Conservation (phyloP, 2,888 invertebrate genomes). For the Punctoribates punctum region DNA sequence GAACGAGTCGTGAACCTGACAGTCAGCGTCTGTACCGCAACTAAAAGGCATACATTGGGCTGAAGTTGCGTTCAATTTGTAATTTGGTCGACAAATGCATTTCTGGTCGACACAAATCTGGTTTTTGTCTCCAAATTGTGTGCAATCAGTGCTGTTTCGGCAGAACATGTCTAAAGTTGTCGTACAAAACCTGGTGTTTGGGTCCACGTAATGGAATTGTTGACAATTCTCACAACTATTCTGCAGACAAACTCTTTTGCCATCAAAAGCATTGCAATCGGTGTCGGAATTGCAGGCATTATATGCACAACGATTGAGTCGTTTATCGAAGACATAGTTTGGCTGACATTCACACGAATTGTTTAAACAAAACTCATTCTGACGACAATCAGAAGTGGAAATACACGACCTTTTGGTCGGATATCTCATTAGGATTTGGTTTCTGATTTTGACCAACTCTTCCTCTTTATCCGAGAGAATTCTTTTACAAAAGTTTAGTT, state of each 20-base stretch:
- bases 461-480: neutral
- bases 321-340: neutral
- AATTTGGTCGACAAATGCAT: neutral
- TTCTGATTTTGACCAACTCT: neutral
- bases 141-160: neutral
- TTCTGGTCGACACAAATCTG: neutral
- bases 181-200: neutral
- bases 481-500: neutral
- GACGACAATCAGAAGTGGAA: neutral
- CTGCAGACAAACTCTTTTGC: neutral
- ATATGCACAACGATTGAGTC: neutral
- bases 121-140: neutral
- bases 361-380: neutral
- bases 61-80: neutral
- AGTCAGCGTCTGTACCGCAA: neutral
- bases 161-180: neutral
- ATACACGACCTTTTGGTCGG: neutral
- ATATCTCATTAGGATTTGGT: neutral
- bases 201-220: neutral
- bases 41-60: neutral
- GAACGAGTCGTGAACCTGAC: neutral
- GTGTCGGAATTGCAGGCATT: neutral
- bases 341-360: slow-evolving; percentile 5
- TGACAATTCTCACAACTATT: neutral
- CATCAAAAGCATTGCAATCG: neutral